phyloP scores from a whole-genome alignment of 2,113 vertebrate genomes.

The Melanocharis versteri region DNA sequence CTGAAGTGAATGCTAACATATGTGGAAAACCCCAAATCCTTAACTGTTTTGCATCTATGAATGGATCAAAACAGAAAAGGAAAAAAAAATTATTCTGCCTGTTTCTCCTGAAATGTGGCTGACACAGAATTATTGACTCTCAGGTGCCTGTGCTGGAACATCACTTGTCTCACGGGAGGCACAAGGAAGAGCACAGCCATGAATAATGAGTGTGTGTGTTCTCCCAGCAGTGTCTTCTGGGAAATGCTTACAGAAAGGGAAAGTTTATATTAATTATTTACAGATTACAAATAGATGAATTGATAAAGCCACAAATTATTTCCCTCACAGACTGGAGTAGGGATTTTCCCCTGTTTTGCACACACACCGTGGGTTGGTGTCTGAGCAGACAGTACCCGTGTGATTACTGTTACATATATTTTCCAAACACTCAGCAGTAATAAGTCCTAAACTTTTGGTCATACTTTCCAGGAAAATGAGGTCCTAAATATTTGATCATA shows the following conservation, averaged over 20 bases:
- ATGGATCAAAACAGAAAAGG: neutral
- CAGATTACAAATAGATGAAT: neutral
- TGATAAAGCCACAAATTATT: neutral
- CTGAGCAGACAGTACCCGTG: neutral
- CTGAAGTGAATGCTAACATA: neutral
- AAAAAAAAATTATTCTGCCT: neutral
- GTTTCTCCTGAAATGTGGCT: neutral
- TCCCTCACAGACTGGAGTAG: rapidly evolving
- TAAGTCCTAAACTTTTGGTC: neutral
- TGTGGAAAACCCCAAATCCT: neutral
- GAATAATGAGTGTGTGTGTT: neutral
- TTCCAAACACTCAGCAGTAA: neutral
- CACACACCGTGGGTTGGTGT: neutral
- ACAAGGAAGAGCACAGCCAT: neutral
- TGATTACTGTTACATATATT: neutral
- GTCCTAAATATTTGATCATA: neutral
- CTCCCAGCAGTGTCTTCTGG: neutral
- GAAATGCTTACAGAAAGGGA: neutral
- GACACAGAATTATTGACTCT: neutral
- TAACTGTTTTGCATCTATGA: neutral
- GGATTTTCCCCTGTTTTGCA: neutral
- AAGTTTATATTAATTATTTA: neutral
- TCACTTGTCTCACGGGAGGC: neutral
- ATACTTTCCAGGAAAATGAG: constrained; percentile 14
- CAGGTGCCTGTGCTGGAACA: neutral